Evolutionary conservation across 2,797 vertebrate species (phyloP), one percentile per base, ranked within the genome.

Genomic region (Macroramphosus scolopax): DNA sequence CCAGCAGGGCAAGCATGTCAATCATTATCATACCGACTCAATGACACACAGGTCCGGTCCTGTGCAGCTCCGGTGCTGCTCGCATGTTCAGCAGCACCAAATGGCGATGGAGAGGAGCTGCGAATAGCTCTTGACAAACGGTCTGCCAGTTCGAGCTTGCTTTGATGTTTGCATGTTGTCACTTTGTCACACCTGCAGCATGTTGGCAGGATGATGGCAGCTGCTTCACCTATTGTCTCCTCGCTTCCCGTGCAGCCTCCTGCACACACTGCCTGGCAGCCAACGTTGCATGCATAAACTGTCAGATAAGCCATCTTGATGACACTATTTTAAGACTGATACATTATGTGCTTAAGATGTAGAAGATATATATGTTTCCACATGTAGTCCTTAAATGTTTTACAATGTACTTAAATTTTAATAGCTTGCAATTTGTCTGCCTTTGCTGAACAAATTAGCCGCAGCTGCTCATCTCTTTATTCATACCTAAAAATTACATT

Each of bases 141-240:
- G 52, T 49, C 17, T 26, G 65, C 41, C 68, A 76, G 77, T 70
- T 80, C 76, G 48, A 16, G 54, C 54, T 18, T 8, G 52, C 65
- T 63, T 60, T 74, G 62, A 75, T 82, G 77, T 80, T 38, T 52
- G 71, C 63, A 17, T 66, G 75, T 52, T 80, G 83, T 74, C 74
- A 82, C 74, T 68, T 47, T 80, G 79, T 83, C 80, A 77, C 73
- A 82, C 77, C 79, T 85, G 83, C 75, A 72, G 73, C 60, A 18
- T 75, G 68, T 64, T 63, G 63, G 64, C 71, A 41, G 51, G 53
- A 44, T 33, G 53, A 48, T 58, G 71, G 55, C 72, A 72, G 73
- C 62, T 57, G 63, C 59, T 67, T 78, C 73, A 78, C 77, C 80
- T 63, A 62, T 34, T 52, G 34, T 60, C 57, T 41, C 45, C 55